Percentiles rank a stretch among this genome's conserved stretches.
Evolutionary conservation across 2,888 invertebrate species (phyloP).

Genomic region (Drosophila parthenogenetica): DNA sequence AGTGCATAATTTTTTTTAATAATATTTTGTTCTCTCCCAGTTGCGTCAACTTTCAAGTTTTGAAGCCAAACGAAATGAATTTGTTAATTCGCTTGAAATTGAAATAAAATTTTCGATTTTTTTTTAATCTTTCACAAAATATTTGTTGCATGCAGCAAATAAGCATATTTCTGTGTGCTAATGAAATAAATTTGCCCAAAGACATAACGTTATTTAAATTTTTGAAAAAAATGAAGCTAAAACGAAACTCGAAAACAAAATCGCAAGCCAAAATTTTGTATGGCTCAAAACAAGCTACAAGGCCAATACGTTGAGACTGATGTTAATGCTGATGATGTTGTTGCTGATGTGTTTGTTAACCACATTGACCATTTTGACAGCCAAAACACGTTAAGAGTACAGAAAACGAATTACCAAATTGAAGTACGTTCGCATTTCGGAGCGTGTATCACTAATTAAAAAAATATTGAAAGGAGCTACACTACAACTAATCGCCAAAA

Average conservation of each 20-base stretch:
- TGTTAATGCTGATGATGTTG: conserved; percentile 3
- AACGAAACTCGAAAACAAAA: not conserved
- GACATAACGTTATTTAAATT: not conserved
- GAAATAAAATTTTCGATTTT: not conserved
- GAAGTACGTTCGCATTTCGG: not conserved
- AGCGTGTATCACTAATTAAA: conserved; percentile 38
- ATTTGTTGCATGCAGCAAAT: conserved; percentile 26
- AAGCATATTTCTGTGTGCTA: conserved; percentile 10
- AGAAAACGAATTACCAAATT: conserved; percentile 9
- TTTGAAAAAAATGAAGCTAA: conserved; percentile 2
- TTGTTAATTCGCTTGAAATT: conserved; percentile 9
- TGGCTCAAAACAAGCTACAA: conserved; percentile 7
- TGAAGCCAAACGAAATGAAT: conserved; percentile 23
- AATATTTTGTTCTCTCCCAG: conserved; percentile 2
- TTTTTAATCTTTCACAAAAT: not conserved
- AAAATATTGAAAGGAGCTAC: conserved; percentile 19
- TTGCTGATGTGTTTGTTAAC: conserved; percentile 6
- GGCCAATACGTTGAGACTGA: not conserved
- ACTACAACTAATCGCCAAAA: conserved; percentile 27
- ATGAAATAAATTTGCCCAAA: conserved; percentile 13
- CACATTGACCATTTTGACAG: conserved; percentile 3
- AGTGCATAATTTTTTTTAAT: conserved; percentile 23
- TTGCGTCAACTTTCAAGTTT: conserved; percentile 37
- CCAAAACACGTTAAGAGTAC: conserved; percentile 10
- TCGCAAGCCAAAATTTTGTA: not conserved